Evolutionary conservation across 2,797 vertebrate genomes (phyloP), one percentile per base, ranked within the genome.

Genomic region (Spheniscus humboldti): DNA sequence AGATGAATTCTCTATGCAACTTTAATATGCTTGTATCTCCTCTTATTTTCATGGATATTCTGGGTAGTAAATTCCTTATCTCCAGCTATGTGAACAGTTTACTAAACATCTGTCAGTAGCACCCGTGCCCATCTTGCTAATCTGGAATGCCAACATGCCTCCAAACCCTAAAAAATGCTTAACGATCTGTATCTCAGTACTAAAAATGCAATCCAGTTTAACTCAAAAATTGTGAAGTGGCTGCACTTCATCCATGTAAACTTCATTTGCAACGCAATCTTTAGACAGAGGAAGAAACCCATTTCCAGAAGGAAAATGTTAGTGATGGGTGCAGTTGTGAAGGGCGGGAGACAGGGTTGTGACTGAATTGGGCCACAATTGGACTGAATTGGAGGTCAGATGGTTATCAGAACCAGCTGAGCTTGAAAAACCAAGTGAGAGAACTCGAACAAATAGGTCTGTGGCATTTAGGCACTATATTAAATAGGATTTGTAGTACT

Each of bases 401-500:
- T 64, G 90, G 77, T 89, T 94, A 88, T 94, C 80, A 0, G 90
- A 96, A 88, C 89, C 91, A 95, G 82, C 79, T 95, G 89, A 72
- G 71, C 86, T 84, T 73, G 94, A 75, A 92, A 95, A 94, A 69
- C 63, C 22, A 30, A 73, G 88, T 0, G 0, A 35, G 35, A 72
- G 55, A 56, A 53, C 55, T 80, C 1, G 11, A 94, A 52, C 90
- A 93, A 97, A 89, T 39, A 71, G 86, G 88, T 95, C 93, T 93
- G 74, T 93, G 93, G 86, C 86, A 71, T 85, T 94, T 72, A 92
- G 92, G 72, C 60, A 78, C 85, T 81, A 10, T 41, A 74, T 87
- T 93, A 93, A 94, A 85, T 76, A 60, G 93, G 80, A 95, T 97
- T 95, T 97, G 83, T 95, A 77, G 93, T 95, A 27, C 88, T 93